phyloP scores from a whole-genome alignment of 1,140 invertebrate genomes.

The Lethrus apterus region DNA sequence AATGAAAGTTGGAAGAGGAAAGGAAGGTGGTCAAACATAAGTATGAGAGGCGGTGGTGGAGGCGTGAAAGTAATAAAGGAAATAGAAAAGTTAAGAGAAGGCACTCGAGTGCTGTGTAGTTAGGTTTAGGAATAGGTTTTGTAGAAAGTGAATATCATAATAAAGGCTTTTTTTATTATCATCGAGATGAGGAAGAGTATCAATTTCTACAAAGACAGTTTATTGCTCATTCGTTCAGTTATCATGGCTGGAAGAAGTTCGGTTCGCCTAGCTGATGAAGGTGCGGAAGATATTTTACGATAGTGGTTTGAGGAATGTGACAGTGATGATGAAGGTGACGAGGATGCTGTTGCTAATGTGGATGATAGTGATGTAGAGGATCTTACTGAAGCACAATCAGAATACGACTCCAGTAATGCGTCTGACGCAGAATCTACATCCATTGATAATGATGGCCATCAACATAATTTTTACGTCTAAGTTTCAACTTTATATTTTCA shows the following conservation, averaged over 20 bases:
- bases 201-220: too few relatives aligned
- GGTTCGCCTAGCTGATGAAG: conserved; percentile 1
- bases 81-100: too few relatives aligned
- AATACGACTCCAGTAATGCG: not conserved
- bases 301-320: conserved; percentile 6
- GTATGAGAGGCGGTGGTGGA: too few relatives aligned
- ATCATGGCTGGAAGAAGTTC: conserved; percentile 8
- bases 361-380: not conserved
- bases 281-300: conserved; percentile 2
- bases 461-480: conserved; percentile 3
- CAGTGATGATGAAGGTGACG: not conserved
- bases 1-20: too few relatives aligned
- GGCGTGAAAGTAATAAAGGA: too few relatives aligned
- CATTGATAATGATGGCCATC: not conserved
- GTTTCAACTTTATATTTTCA: not conserved
- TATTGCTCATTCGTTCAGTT: conserved; percentile 2
- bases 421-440: conserved; percentile 2
- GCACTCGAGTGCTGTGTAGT: too few relatives aligned
- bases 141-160: too few relatives aligned
- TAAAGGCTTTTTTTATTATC: too few relatives aligned
- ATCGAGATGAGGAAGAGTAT: too few relatives aligned
- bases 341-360: not conserved
- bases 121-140: too few relatives aligned
- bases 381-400: not conserved
- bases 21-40: too few relatives aligned